Conservation (phyloP, 2,888 invertebrate genomes). For the Pimpla rufipes region DNA sequence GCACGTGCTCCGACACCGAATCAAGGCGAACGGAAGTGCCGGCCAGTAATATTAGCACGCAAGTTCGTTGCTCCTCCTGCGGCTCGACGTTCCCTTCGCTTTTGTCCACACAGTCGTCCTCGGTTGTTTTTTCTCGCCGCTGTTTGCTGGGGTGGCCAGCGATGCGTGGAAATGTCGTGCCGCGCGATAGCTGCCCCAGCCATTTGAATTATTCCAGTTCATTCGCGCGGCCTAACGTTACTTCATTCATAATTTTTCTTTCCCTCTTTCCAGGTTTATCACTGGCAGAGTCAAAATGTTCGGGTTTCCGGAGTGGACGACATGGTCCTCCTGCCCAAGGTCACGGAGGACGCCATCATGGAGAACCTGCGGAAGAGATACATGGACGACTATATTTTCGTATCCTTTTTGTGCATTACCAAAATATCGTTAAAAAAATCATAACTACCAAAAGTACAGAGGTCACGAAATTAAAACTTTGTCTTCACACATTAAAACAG, state of each 20-base stretch:
- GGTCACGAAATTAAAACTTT: too few species aligned
- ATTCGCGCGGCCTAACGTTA: background rate
- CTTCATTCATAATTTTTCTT: slow-evolving; percentile 7
- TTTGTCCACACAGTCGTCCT: slow-evolving; percentile 34
- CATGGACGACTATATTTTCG: slow-evolving; percentile 89
- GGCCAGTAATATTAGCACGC: slow-evolving; percentile 26
- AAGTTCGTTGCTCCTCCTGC: slow-evolving; percentile 61
- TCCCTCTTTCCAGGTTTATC: slow-evolving; percentile 86
- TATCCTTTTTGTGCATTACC: slow-evolving; percentile 86
- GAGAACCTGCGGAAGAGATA: slow-evolving; percentile 89
- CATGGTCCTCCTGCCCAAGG: slow-evolving; percentile 89
- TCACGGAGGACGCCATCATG: slow-evolving; percentile 88
- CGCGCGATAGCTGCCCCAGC: background rate
- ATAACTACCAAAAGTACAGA: too few species aligned
- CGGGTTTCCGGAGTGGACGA: slow-evolving; percentile 90
- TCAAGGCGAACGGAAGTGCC: slow-evolving; percentile 39
- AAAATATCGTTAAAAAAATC: too few species aligned
- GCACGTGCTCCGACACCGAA: slow-evolving; percentile 31
- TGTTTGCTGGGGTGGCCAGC: slow-evolving; percentile 44
- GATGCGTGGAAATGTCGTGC: slow-evolving; percentile 56
- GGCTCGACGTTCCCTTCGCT: slow-evolving; percentile 34
- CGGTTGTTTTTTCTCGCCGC: slow-evolving; percentile 45
- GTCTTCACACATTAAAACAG: background rate
- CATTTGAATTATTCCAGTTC: background rate
- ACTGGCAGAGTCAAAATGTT: slow-evolving; percentile 91